Percentiles rank a stretch among this genome's conserved stretches.
Conservation (phyloP, 2,797 vertebrate genomes). For the Chloroceryle inda region DNA sequence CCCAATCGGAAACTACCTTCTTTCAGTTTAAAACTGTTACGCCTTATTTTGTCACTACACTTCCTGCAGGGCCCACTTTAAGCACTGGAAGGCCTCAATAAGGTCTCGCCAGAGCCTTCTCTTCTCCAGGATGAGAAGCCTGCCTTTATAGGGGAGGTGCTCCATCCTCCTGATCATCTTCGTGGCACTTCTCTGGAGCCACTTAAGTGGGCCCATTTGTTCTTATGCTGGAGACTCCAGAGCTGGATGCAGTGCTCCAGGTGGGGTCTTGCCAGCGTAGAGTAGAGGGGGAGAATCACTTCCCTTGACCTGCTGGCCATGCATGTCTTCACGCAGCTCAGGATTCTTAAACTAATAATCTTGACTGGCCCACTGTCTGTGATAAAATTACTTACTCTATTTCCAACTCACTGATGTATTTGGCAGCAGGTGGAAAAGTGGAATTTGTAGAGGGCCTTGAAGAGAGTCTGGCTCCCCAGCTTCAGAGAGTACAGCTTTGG, state of each 20-base stretch:
- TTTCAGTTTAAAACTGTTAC: background rate
- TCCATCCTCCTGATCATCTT: background rate
- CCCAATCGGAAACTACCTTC: background rate
- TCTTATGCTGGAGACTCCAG: background rate
- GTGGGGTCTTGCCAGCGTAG: background rate
- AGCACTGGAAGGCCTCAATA: background rate
- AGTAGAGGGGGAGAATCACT: background rate
- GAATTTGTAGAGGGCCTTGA: background rate
- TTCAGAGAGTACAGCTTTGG: fast-evolving
- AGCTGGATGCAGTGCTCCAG: background rate
- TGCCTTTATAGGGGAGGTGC: background rate
- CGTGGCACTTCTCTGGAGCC: background rate
- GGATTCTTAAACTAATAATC: background rate
- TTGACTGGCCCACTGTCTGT: background rate
- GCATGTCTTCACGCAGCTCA: background rate
- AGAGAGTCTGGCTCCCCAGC: background rate
- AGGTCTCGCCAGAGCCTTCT: background rate
- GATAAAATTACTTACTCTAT: background rate
- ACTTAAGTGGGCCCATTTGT: background rate
- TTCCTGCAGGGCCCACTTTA: background rate
- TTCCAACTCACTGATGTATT: background rate
- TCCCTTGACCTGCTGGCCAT: background rate
- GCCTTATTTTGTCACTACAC: background rate
- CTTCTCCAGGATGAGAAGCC: background rate
- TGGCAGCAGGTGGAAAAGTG: background rate